Conservation (phyloP, 2,888 invertebrate species). For the Elmis aenea region DNA sequence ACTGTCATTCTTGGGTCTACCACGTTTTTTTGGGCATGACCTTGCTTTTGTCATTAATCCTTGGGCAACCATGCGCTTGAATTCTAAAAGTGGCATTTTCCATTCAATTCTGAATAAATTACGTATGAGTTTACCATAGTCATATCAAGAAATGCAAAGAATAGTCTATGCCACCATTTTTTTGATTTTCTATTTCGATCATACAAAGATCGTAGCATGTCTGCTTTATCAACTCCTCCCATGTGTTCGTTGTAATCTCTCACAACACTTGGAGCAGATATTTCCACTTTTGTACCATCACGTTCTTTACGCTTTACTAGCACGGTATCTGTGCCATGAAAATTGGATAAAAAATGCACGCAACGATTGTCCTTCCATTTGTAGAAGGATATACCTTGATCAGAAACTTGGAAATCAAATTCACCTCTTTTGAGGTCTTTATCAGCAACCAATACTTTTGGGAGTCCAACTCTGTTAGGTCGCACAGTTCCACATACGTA, state of each 20-base stretch:
- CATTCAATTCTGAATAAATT: too few species aligned
- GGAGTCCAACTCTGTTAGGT: too few species aligned
- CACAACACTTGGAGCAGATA: conserved; percentile 1
- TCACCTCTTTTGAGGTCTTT: conserved; percentile 7
- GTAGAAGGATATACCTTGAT: not conserved
- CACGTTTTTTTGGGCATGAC: too few species aligned
- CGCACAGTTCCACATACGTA: too few species aligned
- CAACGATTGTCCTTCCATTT: conserved; percentile 10
- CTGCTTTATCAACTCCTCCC: not conserved
- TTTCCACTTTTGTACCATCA: not conserved
- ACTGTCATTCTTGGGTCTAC: too few species aligned
- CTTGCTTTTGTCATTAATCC: too few species aligned
- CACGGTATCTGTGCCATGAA: not conserved
- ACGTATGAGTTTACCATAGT: too few species aligned
- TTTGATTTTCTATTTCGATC: not conserved
- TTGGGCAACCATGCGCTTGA: not conserved
- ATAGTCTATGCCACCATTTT: conserved; percentile 1
- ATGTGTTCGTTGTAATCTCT: not conserved
- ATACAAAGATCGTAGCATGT: not conserved
- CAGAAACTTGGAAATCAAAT: conserved; percentile 4
- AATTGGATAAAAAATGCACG: conserved; percentile 1
- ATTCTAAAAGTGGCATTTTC: too few species aligned
- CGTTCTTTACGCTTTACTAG: not conserved
- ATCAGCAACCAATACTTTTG: conserved; percentile 3
- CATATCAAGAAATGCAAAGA: conserved; percentile 1